Conservation (phyloP, 2,797 vertebrate species). For the Picus viridis region DNA sequence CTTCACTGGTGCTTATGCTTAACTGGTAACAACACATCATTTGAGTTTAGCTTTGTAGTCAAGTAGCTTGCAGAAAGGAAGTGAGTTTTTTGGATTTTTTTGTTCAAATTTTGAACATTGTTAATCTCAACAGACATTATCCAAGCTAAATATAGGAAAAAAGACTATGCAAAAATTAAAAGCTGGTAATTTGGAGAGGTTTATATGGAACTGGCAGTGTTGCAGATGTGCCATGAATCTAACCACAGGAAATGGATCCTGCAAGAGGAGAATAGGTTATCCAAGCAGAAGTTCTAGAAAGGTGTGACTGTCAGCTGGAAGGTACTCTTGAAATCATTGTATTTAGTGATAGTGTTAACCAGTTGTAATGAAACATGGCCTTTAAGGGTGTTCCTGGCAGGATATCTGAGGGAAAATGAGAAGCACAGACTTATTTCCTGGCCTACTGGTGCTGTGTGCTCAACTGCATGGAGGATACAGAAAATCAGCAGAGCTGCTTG, state of each 20-base stretch:
- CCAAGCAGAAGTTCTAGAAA: neutral
- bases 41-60: neutral
- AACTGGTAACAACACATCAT: neutral
- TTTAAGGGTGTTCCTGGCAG: neutral
- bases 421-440: neutral
- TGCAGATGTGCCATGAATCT: neutral
- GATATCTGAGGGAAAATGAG: neutral
- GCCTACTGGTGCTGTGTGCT: neutral
- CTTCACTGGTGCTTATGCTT: neutral
- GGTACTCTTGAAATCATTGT: neutral
- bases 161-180: neutral
- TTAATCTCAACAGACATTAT: neutral
- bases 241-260: neutral
- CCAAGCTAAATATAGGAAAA: neutral
- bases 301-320: neutral
- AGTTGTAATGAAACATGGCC: neutral
- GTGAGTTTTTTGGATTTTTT: accelerated
- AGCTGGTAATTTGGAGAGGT: neutral
- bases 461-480: neutral
- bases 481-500: neutral
- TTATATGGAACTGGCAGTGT: neutral
- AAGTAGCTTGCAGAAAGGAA: neutral
- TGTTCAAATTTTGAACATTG: neutral
- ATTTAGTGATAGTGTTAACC: neutral
- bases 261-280: neutral